Evolutionary conservation across 2,797 vertebrate genomes (phyloP), one percentile per base, ranked within the genome.

Genomic region (Sarcophilus harrisii): DNA sequence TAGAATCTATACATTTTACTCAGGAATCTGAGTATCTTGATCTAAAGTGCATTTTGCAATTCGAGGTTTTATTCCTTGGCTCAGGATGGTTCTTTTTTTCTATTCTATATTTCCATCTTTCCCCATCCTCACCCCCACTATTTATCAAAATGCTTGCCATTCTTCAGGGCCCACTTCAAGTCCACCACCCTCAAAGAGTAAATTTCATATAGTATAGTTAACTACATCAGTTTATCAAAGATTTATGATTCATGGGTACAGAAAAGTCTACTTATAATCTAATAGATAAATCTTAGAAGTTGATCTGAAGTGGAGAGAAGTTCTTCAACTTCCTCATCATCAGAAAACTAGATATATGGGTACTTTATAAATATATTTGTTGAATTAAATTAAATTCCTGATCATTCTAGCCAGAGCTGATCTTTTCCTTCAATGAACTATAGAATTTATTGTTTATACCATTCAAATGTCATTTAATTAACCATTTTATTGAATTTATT

Each of bases 111-210:
- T 91, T 60, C n/a, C 5, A 38, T 3, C 90, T 91, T 57, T 54
- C 8, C 38, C 30, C 28, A 24, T 29, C 89, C 58, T 73, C 55
- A 52, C 29, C 4, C 29, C 90, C 29, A 5, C 58, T 30, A 21
- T 95, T 92, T 38, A 5, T 52, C 38, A 92, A n/a, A 90, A 81
- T 14, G 4, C 27, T 93, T 94, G 8, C 93, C 93, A 45, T 90
- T 28, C 2, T 1, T 52, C 30, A 91, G 14, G 1, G 12, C 8
- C 21, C 58, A 6, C 38, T 60, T 91, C 32, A 57, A 58, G 38
- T 73, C 45, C 16, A 8, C 38, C 14, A 10, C 73, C 1, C 18
- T 45, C 38, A 81, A 45, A 81, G 73, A 81, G 38, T 45, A 81
- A 81, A 5, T 81, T 81, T 45, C 9, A 81, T 3, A 81, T 81